Evolutionary conservation across 2,113 vertebrate species (phyloP), one percentile per base, ranked within the genome.

Genomic region (Eurypyga helias): DNA sequence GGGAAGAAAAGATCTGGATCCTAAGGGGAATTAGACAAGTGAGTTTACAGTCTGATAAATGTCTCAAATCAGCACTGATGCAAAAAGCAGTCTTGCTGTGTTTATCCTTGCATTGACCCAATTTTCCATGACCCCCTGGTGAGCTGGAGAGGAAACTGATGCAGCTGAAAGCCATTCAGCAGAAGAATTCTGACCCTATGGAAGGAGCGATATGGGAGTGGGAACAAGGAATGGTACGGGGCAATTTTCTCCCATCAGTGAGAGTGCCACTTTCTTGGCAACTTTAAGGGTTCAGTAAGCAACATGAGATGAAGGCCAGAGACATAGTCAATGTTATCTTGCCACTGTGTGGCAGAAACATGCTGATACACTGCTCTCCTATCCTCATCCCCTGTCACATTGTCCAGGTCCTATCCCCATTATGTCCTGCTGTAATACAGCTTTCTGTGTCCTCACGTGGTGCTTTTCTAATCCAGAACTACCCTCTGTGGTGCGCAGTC

Each of bases 181-280:
- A 71, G 57, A 57, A 21, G 28, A 80, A 76, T 65, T 38, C 13
- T 38, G 51, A 3, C 5, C 16, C 13, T 34, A 45, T 6, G 8
- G 48, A 66, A 75, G 36, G 29, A 77, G 26, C 0, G 0, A 33
- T 21, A 17, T 33, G 36, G 29, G 31, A 66, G 11, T 34, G 25
- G 10, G 25, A 62, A 19, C 23, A 52, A 62, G 7, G 8, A 29
- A 24, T 36, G 21, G 4, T 3, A 16, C 38, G 71, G 17, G 29
- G 41, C 13, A 57, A 28, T 46, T 77, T 81, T 7, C 11, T 62
- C 21, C 24, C 7, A 2, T 18, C 41, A 43, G 13, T 51, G 21
- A 18, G 26, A 46, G 10, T 17, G 18, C 10, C 36, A 65, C 25
- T 71, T 51, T 49, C n/a, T 57, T 57, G 61, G 7, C 20, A 76